phyloP scores from a whole-genome alignment of 1,140 invertebrate species.

The Aphelenchoides fujianensis region DNA sequence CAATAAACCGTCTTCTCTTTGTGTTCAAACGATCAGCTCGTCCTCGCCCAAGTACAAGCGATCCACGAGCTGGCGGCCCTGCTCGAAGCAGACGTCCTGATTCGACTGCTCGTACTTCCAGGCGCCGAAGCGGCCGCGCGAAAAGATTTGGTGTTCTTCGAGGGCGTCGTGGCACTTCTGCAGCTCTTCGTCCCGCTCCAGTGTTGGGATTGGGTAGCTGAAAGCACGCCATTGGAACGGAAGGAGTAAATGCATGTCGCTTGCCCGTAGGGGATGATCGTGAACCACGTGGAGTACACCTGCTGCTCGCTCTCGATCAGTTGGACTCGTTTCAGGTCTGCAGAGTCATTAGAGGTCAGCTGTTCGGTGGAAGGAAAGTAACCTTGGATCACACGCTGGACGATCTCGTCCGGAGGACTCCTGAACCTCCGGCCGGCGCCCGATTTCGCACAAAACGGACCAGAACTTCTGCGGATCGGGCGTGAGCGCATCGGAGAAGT shows the following conservation, averaged over 20 bases:
- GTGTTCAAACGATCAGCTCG: conserved; percentile 5
- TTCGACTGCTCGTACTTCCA: conserved; percentile 53
- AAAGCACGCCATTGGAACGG: too few species aligned
- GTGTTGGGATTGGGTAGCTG: conserved; percentile 45
- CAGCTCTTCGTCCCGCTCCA: conserved; percentile 34
- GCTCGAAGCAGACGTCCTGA: conserved; percentile 43
- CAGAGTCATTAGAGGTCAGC: neutral
- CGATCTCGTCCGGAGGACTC: conserved; percentile 18
- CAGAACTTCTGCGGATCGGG: conserved; percentile 43
- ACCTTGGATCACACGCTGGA: conserved; percentile 25
- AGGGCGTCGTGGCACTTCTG: conserved; percentile 21
- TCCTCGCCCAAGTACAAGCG: neutral
- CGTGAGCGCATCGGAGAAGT: conserved; percentile 31
- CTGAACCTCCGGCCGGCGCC: conserved; percentile 20
- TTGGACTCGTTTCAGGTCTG: conserved; percentile 32
- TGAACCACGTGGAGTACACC: conserved; percentile 30
- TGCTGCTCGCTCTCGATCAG: conserved; percentile 31
- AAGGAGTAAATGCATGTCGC: too few species aligned
- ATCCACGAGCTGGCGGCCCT: conserved; percentile 3
- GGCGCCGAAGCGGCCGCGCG: conserved; percentile 44
- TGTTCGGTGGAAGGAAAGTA: too few species aligned
- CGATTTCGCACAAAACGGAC: conserved; percentile 52
- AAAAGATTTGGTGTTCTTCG: conserved; percentile 42
- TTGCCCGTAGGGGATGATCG: conserved; percentile 35
- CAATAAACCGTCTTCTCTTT: too few species aligned